Evolutionary conservation across 2,888 invertebrate genomes (phyloP).

Genomic region (Sphaerophoria taeniata): DNA sequence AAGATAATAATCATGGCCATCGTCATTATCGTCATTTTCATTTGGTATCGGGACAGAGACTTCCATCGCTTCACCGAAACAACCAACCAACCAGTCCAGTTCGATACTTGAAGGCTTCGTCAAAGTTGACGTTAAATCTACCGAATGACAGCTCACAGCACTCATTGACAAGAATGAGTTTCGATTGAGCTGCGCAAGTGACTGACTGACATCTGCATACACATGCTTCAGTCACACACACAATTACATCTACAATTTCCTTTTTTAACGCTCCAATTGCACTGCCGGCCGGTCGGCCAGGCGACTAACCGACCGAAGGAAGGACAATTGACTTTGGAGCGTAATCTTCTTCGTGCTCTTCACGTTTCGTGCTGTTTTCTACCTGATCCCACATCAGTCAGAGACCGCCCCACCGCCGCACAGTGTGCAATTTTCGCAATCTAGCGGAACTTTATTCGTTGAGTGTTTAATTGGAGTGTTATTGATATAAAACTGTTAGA

Average conservation of each 20-base stretch:
- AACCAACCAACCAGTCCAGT: not conserved
- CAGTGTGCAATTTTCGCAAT: too few species aligned
- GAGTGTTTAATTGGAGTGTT: too few species aligned
- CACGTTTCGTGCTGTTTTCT: constrained; percentile 38
- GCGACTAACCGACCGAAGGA: constrained; percentile 5
- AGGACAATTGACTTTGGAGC: constrained; percentile 55
- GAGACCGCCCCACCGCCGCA: constrained; percentile 55
- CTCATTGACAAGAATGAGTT: constrained; percentile 69
- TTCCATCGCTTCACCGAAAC: not conserved
- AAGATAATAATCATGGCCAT: constrained; percentile 68
- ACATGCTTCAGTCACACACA: constrained; percentile 21
- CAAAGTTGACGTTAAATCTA: constrained; percentile 65
- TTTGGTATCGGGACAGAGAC: constrained; percentile 10
- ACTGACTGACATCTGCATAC: constrained; percentile 73
- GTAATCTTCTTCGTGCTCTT: constrained; percentile 45
- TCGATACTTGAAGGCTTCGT: constrained; percentile 45
- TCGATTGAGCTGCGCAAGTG: constrained; percentile 66
- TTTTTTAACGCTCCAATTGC: constrained; percentile 57
- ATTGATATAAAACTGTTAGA: too few species aligned
- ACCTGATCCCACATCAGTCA: constrained; percentile 70
- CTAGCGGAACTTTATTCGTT: too few species aligned
- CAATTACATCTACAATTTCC: constrained; percentile 23
- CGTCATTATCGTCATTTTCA: constrained; percentile 58
- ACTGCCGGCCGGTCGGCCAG: constrained; percentile 4
- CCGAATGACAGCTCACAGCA: constrained; percentile 63